Evolutionary conservation across 1,140 invertebrate species (phyloP).

Genomic region (Galleria mellonella): DNA sequence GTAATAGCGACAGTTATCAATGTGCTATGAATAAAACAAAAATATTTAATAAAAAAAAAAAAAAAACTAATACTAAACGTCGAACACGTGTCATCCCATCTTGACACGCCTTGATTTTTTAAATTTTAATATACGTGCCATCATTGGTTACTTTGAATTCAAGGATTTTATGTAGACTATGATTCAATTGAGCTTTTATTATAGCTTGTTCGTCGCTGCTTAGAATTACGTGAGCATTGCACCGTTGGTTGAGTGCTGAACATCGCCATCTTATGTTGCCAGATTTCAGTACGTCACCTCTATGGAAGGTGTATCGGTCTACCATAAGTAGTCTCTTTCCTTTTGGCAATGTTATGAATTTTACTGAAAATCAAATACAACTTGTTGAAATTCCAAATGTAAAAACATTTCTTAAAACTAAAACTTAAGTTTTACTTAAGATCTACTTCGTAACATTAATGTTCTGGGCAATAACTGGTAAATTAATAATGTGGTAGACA

Average conservation of each 20-base stretch:
- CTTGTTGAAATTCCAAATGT: too few relatives aligned
- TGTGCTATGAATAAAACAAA: too few relatives aligned
- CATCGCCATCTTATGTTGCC: constrained; percentile 22
- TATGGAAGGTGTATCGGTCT: constrained; percentile 30
- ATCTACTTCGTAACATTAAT: too few relatives aligned
- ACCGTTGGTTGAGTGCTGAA: constrained; percentile 20
- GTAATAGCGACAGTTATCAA: too few relatives aligned
- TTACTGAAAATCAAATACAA: too few relatives aligned
- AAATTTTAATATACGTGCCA: background rate
- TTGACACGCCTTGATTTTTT: background rate
- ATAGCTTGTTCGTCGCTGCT: background rate
- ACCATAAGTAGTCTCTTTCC: constrained; percentile 25
- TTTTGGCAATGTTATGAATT: constrained; percentile 18
- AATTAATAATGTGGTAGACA: too few relatives aligned
- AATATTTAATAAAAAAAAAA: too few relatives aligned
- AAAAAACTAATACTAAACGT: too few relatives aligned
- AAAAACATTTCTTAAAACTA: too few relatives aligned
- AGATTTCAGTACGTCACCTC: constrained; percentile 11
- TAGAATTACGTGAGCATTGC: background rate
- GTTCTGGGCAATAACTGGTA: too few relatives aligned
- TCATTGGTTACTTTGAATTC: background rate
- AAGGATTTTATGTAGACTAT: background rate
- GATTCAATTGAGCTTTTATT: background rate
- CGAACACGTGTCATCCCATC: too few relatives aligned
- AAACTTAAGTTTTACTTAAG: too few relatives aligned